phyloP scores from a whole-genome alignment of 2,113 vertebrate species.

The Brachirus orientalis region DNA sequence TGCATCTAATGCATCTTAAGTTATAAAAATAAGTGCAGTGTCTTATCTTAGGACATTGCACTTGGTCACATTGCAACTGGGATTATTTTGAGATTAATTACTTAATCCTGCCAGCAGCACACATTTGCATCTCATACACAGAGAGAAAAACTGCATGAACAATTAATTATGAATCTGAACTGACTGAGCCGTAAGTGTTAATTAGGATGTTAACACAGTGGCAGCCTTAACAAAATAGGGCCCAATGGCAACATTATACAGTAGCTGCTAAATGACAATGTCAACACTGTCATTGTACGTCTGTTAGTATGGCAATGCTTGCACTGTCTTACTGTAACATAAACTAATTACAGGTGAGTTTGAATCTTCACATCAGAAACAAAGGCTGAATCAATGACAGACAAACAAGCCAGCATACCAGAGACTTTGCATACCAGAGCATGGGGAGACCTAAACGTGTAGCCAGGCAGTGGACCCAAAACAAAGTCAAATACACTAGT shows the following conservation, averaged over 20 bases:
- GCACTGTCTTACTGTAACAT: too few species aligned
- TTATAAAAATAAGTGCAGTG: too few species aligned
- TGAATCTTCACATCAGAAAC: background rate
- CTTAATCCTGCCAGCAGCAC: too few species aligned
- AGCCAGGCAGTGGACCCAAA: conserved; percentile 37
- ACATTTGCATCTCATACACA: background rate
- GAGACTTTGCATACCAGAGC: conserved; percentile 9
- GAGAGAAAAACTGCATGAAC: background rate
- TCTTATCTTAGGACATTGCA: too few species aligned
- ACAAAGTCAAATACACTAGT: conserved; percentile 14
- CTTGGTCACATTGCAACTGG: too few species aligned
- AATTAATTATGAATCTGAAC: background rate
- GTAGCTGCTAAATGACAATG: background rate
- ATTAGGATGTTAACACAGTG: too few species aligned
- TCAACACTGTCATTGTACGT: background rate
- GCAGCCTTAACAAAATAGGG: background rate
- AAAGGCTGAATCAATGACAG: conserved; percentile 1
- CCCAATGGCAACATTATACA: background rate
- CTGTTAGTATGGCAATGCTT: background rate
- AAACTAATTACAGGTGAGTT: background rate
- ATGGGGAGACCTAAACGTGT: conserved; percentile 52
- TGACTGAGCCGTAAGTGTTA: background rate
- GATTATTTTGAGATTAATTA: too few species aligned
- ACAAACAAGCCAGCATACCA: conserved; percentile 1
- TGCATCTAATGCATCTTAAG: too few species aligned